Base-by-base conservation (phyloP, 2,113 vertebrate species). In the Ochotona princeps region DNA sequence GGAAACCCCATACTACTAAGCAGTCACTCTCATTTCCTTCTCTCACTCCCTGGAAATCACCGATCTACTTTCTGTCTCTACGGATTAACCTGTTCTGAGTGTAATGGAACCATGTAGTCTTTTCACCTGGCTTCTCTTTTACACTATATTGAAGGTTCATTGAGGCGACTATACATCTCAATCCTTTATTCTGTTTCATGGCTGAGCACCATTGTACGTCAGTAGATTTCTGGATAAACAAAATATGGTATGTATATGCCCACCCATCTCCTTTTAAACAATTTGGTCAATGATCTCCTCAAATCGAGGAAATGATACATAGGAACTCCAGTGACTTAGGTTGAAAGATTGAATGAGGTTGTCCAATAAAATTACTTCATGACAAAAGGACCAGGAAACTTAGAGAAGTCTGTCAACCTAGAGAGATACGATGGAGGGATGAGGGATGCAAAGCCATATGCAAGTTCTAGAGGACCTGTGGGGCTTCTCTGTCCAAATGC, bases 91-190 rank as follows among this genome's bases (percentile, higher is more conserved):
- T 25, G 0, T 35, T 30, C 17, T 5, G 25, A 63, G 79, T 28
- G 2, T 21, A 8, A 13, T 10, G 5, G 66, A 72, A 20, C 21
- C 23, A 13, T 0, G 20, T 10, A 18, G 28, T 10, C 47, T 69
- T 26, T 23, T n/a, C n/a, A 11, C 47, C 21, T 61, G 60, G 20
- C 49, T 67, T 67, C 28, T 69, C n/a, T 82, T 2, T 54, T 44
- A 38, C 47, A 38, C 38, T 12, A 3, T 32, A 0, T 69, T 74
- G 20, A 30, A 28, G 23, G 21, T 67, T 85, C 7, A 5, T 26
- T 11, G 8, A 30, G 0, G 5, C 11, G 38, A 2, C 14, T 26
- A 6, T 5, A 1, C 2, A 1, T 17, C 0, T 61, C n/a, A 10
- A 1, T 2, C 20, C n/a, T 35, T 85, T 2, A 0, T 49, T 82